Percentiles rank a stretch among this genome's conserved stretches.
These are phyloP conservation scores for Eupelmus urozonus DNA, from an alignment of 2,888 invertebrate species.

Conservation along the genomic window DNA sequence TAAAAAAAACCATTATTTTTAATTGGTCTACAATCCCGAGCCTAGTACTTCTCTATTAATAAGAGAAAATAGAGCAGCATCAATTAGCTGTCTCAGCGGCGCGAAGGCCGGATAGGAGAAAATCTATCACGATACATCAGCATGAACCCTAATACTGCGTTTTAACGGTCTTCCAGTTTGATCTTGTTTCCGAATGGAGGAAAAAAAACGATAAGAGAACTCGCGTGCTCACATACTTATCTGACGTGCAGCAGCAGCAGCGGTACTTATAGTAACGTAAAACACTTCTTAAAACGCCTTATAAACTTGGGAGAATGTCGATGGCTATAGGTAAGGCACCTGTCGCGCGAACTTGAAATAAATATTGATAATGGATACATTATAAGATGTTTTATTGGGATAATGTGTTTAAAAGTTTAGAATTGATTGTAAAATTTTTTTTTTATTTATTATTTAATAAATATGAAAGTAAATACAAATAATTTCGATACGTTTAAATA, in stretches of 20 bases:
- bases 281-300: too few species aligned
- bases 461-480: too few species aligned
- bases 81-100: background rate
- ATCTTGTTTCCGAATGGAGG: background rate
- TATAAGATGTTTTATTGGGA: too few species aligned
- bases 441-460: too few species aligned
- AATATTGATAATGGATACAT: too few species aligned
- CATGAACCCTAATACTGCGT: slow-evolving; percentile 38
- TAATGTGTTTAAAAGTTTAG: too few species aligned
- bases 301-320: too few species aligned
- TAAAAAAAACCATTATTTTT: slow-evolving; percentile 1
- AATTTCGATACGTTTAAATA: too few species aligned
- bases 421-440: too few species aligned
- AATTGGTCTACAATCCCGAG: background rate
- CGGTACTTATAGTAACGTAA: too few species aligned
- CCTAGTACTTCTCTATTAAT: background rate
- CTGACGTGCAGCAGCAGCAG: background rate
- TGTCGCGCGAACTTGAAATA: too few species aligned
- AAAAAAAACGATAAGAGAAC: slow-evolving; percentile 21
- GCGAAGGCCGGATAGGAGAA: slow-evolving; percentile 32
- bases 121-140: slow-evolving; percentile 34
- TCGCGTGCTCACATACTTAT: slow-evolving; percentile 12
- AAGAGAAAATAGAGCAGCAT: slow-evolving; percentile 23
- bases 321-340: too few species aligned
- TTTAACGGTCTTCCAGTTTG: slow-evolving; percentile 18